Evolutionary conservation across 2,888 invertebrate species (phyloP), one percentile per base, ranked within the genome.

Genomic region (Fabriciana adippe): DNA sequence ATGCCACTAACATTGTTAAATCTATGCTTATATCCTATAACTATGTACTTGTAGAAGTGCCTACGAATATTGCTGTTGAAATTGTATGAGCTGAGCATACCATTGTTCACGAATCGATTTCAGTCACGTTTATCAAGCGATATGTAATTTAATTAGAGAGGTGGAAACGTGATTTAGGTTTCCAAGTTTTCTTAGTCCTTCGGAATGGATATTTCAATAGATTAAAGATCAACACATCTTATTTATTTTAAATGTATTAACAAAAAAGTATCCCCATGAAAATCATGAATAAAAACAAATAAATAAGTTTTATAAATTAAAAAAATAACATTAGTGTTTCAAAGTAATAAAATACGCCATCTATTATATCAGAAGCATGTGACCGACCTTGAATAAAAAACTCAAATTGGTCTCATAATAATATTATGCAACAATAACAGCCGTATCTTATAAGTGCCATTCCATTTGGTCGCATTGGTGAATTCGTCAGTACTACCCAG

Each of bases 51-150:
- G 48, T 47, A 63, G 47, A 55, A 26, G 54, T 31, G 41, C 31
- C 59, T 62, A 64, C 55, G 69, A 69, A 64, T 62, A 69, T n/a
- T 51, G 60, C 55, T 60, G 68, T 68, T 66, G 66, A 68, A 66
- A 68, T 53, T 63, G 53, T 48, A 71, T 62, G 64, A 60, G 45
- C 56, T 54, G 51, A 54, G 41, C 55, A 47, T 55, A 57, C 56
- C 69, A 66, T 67, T 56, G 69, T 64, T 64, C 67, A 64, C 48
- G 63, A 64, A 62, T 67, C 56, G 26, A 18, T 66, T 41, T 35
- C 48, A 64, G 66, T 71, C 71, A 71, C 71, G 71, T 69, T 66
- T 55, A 53, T 51, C 8, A 60, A 60, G 64, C 69, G 45, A 62
- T 69, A 64, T 63, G 66, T 61, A 50, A 56, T 48, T 66, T 64